These are phyloP conservation scores for Micronycteris hirsuta DNA, from an alignment of 2,113 vertebrate species.

Conservation along the genomic window DNA sequence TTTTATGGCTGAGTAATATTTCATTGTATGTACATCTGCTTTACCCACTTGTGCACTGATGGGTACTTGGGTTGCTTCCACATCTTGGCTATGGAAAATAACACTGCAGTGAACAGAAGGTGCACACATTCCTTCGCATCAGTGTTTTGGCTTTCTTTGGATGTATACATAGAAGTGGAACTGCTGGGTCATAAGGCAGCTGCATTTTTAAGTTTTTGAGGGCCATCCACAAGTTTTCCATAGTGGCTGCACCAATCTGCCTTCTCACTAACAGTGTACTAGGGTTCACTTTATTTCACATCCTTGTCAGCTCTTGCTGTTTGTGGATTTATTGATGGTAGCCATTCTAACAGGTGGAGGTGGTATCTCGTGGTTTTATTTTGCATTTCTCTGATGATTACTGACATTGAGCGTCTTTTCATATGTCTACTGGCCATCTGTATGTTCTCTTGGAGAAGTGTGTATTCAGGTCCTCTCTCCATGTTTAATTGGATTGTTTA, in stretches of 20 bases:
- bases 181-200: background rate
- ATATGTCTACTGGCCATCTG: background rate
- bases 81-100: background rate
- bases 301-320: background rate
- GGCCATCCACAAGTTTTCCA: background rate
- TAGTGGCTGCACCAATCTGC: background rate
- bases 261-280: background rate
- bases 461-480: background rate
- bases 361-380: background rate
- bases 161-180: background rate
- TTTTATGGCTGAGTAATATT: background rate
- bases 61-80: background rate
- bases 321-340: background rate
- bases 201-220: background rate
- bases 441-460: background rate
- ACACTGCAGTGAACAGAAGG: background rate
- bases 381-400: background rate
- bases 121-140: background rate
- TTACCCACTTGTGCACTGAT: background rate
- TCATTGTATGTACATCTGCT: background rate
- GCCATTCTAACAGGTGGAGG: background rate
- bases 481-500: background rate
- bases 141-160: background rate
- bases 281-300: background rate
- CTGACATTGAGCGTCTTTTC: background rate